A percentile compares a stretch with the other conserved stretches of the same genome.
phyloP scores from a whole-genome alignment of 2,888 invertebrate genomes.

The Himalopsyche kuldschensis region DNA sequence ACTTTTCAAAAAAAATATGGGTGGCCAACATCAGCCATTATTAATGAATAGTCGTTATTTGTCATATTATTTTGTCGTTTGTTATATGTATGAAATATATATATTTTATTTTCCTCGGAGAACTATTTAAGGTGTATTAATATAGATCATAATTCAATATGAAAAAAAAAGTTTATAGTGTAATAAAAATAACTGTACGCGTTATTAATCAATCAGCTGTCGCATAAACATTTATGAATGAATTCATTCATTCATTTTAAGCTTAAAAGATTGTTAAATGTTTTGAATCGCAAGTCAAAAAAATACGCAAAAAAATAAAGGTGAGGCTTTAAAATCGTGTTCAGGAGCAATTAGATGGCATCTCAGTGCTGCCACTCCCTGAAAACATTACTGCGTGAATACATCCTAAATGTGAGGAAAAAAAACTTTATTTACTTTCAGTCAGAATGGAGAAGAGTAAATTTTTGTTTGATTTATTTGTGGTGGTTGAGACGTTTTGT shows the following conservation, averaged over 20 bases:
- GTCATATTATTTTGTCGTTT: background rate
- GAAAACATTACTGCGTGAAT: background rate
- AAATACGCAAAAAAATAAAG: background rate
- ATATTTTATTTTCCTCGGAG: background rate
- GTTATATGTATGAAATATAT: background rate
- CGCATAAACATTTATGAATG: background rate
- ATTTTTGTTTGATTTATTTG: background rate
- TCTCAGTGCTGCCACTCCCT: background rate
- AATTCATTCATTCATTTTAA: background rate
- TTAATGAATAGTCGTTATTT: no score
- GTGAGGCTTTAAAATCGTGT: slow-evolving; percentile 14
- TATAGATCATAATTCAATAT: background rate
- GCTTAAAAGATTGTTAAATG: background rate
- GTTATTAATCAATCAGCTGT: background rate
- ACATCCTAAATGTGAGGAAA: background rate
- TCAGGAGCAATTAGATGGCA: slow-evolving; percentile 22
- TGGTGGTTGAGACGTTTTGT: background rate
- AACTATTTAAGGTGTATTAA: background rate
- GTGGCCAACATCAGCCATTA: no score
- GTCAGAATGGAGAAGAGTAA: background rate
- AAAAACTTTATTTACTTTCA: background rate
- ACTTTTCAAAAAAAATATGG: no score
- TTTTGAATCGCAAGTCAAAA: background rate
- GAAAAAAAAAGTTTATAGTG: background rate
- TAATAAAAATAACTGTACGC: background rate